Base-by-base conservation (phyloP, 2,113 vertebrate genomes). In the Ochotona princeps region DNA sequence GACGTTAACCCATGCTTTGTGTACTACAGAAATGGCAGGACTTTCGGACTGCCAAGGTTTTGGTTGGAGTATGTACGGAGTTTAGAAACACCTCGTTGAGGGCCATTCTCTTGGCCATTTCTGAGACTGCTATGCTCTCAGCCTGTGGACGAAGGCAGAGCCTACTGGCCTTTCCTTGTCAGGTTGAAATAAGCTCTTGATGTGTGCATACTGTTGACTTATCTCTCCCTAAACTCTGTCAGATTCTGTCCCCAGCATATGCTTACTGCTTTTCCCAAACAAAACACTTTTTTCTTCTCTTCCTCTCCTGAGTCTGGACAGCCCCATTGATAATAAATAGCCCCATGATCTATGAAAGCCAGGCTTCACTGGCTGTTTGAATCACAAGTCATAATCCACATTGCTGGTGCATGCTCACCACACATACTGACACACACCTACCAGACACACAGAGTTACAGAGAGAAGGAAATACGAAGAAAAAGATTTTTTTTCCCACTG, bases 391-490 rank as follows among this genome's bases (percentile, higher is more conserved):
- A 7, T 1, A 10, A 7, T 6, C 3, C 30, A 2, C n/a, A 0
- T 18, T 13, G 67, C 67, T 25, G 35, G 38, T 63, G 8, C 0
- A 15, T 7, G 5, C n/a, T 21, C 17, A 2, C 30, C 32, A 21
- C 21, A 4, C 12, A 0, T 0, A 7, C 7, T 0, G n/a, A 26
- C 21, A 13, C 12, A 8, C 13, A 10, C 49, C 35, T 28, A 15
- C 8, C 25, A 1, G 1, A 4, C 23, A 7, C 9, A 49, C 61
- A 7, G 12, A 8, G 6, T 35, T 67, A 12, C n/a, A 11, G 38
- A 44, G 38, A 44, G 38, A 44, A 44, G 38, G 38, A 44, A 44
- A 44, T 44, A 44, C 3, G 38, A 44, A 44, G 38, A 44, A 44
- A 44, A 44, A 44, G 38, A 44, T 44, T 6, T 44, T 44, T 44